Base-by-base conservation (phyloP, 1,140 invertebrate species). In the Drosophila truncata region DNA sequence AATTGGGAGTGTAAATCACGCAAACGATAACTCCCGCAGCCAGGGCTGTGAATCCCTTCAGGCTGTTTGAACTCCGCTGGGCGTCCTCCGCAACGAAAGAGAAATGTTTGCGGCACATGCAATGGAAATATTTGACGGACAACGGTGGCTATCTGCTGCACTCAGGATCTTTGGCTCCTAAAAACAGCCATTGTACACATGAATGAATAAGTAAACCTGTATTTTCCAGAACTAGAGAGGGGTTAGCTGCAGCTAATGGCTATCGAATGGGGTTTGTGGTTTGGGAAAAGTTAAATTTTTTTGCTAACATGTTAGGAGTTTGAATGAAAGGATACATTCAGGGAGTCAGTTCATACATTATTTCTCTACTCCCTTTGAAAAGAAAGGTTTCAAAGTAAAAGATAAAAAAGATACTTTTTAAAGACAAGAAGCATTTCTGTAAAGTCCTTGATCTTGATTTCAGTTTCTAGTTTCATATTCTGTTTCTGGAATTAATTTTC, bases 1-100 rank as follows among this genome's bases (percentile, higher is more conserved):
- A 78, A 84, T 90, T 84, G 84, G 74, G 63, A 69, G 82, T 90
- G 80, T 90, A 84, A 87, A 88, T 88, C 73, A 64, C 70, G 71
- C 80, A 62, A 70, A 55, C 73, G 55, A 77, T 63, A 81, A 62
- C 81, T 72, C 35, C 70, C n/a, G 35, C 27, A n/a, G 46, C 27
- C 55, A 47, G 66, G 47, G 33, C 69, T 50, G 69, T 33, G 50
- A 57, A 39, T 55, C 41, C 29, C 66, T 31, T 47, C 20, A 5
- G 62, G 66, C 29, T 65, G 44, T 50, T 41, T 67, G 35, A 37
- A 42, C 65, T 69, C 35, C 57, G 9, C 27, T 65, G 62, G 62
- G 62, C 23, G 49, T 29, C 47, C 23, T 18, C 27, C 20, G 29
- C 18, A n/a, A 14, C 42, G 31, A 18, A 20, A 59, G 65, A 44